Evolutionary conservation across 1,140 invertebrate genomes (phyloP), one percentile per base, ranked within the genome.

Genomic region (Apocrypta bakeri): DNA sequence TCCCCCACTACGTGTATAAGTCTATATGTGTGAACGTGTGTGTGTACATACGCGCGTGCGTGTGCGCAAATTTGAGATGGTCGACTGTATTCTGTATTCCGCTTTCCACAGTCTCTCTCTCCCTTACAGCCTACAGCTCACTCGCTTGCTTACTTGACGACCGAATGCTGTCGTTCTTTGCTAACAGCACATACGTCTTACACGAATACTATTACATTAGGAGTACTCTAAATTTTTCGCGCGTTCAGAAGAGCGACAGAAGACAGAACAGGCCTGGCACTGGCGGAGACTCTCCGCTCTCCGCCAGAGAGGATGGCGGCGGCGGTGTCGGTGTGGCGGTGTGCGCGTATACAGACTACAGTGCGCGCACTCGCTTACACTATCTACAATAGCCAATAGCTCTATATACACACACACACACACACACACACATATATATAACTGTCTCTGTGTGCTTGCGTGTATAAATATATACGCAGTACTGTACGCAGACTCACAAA

Each of bases 161-260:
- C 48, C 21, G 48, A 21, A 6, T 21, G 3, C 48, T 21, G 6
- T 6, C 21, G 17, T n/a, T n/a, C 48, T 21, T 4, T 21, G 48
- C 48, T 6, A 56, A 21, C 48, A 56, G 48, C 21, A 56, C 21
- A 17, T 21, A 56, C 48, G 48, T 4, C 6, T 12, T 24, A 27
- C 24, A 27, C n/a, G n/a, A 66, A 4, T 56, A 56, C n/a, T 56
- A 56, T 56, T 56, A 56, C 48, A 56, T 56, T 56, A 56, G 48
- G 48, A 21, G 14, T 21, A 17, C 48, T 27, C 17, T 12, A 33
- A 74, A 81, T 73, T 81, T 81, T 81, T 81, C 61, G 72, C 79
- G 72, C 79, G 77, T 71, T n/a, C 24, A 3, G 11, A 14, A 66
- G 63, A 24, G 24, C 8, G 63, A 66, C 9, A 21, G 63, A 29